Evolutionary conservation across 2,113 vertebrate genomes (phyloP), one percentile per base, ranked within the genome.

Genomic region (Calidris pugnax): DNA sequence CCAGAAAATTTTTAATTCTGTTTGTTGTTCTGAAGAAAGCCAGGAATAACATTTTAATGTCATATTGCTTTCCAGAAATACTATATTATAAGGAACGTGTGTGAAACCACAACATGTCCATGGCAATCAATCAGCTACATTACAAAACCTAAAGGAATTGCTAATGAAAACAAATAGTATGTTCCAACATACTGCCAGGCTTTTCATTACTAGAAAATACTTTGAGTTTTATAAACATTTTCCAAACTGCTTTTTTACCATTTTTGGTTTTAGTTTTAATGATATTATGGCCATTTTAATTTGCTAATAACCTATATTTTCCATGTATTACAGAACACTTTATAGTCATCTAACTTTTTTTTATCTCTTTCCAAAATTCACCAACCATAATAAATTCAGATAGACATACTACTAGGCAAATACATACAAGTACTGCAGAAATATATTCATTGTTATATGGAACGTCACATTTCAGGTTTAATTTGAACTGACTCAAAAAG

Each of bases 111-210:
- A 45, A 63, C 5, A 45, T 6, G 35, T 78, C 86, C 91, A 94
- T 23, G 62, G 73, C 68, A 81, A 96, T 97, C 75, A 78, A 95
- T 96, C 93, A 95, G 68, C 79, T 96, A 56, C 90, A 88, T 94
- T 92, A 96, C 92, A 85, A 95, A 97, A 95, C 81, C 87, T 95
- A 87, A 68, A 97, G 87, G 77, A 96, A 97, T 63, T 94, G 57
- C 94, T 96, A 97, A 97, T 72, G 80, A 97, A 97, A 98, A 96
- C 72, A 96, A 96, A 93, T 17, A 85, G 53, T 91, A 91, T 85
- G 95, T 97, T 96, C 87, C 68, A 92, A 77, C 53, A 76, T 19
- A 81, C 30, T 15, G 43, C 37, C 47, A 89, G 85, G 45, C 60
- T 87, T 89, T 73, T 91, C 85, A 88, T 39, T 88, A 91, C 82